Evolutionary conservation across 2,888 invertebrate species (phyloP), one percentile per base, ranked within the genome.

Genomic region (Leptinotarsa juncta): DNA sequence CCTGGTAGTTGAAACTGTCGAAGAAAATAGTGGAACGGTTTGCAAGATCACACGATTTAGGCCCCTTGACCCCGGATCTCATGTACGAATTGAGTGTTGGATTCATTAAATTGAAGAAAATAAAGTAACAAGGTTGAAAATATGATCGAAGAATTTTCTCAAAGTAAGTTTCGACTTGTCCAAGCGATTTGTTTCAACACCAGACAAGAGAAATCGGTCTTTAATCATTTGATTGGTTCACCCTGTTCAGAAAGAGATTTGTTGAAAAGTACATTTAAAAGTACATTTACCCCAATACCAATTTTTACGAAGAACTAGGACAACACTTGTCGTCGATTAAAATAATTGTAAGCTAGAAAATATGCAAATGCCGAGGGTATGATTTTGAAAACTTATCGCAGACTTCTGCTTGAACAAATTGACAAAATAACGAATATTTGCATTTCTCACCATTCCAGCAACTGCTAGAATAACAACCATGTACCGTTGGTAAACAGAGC

Each of bases 401-500:
- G 18, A 57, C 23, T 57, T 14, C 66, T n/a, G 18, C n/a, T 42
- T 20, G 26, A 23, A 50, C 20, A 67, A 50, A 67, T 51, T 32
- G 48, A 57, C n/a, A 5, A 23, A 69, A 57, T 69, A 23, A 57
- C 26, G 65, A 77, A 79, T 53, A 48, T 65, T 74, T 74, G 74
- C 74, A 23, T 50, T 74, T 74, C 74, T 68, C 74, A 74, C 68
- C 62, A 53, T 53, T 65, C 26, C n/a, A 71, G 57, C 49, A 49
- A 65, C 67, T 62, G 65, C 42, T 65, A 23, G 42, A 48, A 71
- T 71, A 66, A 66, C 65, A 65, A 66, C 68, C 55, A 23, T 57
- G 57, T 14, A 42, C 26, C 49, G 49, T 68, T 51, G 65, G 62
- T 68, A 71, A 74, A 71, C 62, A 62, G 53, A 69, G 67, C 50